Evolutionary conservation across 2,113 vertebrate genomes (phyloP).

Genomic region (Anarrhichthys ocellatus): DNA sequence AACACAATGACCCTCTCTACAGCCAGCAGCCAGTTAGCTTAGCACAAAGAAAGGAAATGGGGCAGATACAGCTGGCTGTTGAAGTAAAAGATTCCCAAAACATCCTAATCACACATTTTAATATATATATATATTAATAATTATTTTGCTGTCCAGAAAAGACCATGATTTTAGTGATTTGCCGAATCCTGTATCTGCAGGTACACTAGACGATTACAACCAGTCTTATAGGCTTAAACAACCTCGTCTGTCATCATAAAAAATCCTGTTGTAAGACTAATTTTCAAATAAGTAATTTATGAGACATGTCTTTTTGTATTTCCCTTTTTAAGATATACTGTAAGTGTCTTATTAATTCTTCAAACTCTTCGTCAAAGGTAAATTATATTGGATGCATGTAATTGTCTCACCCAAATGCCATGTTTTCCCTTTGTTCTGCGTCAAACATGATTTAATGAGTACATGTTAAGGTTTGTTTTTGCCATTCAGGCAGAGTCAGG

Average conservation of each 20-base stretch:
- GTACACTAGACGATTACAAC: too few species aligned
- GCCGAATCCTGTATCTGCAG: neutral
- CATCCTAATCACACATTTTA: neutral
- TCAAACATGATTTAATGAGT: neutral
- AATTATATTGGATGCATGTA: conserved; percentile 10
- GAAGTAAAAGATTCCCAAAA: neutral
- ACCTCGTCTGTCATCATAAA: neutral
- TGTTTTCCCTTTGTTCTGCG: conserved; percentile 17
- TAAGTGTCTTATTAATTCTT: neutral
- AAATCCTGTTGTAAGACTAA: neutral
- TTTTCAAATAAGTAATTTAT: neutral
- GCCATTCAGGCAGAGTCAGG: neutral
- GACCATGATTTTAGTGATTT: neutral
- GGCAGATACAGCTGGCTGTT: neutral
- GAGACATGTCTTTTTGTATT: too few species aligned
- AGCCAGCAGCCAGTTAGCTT: neutral
- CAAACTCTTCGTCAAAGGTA: conserved; percentile 12
- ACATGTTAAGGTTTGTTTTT: neutral
- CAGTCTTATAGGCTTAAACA: neutral
- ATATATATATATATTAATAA: neutral
- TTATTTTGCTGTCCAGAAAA: neutral
- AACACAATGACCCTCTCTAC: neutral
- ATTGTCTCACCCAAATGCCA: conserved; percentile 1
- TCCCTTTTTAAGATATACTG: neutral
- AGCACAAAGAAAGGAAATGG: neutral